Conservation (phyloP, 2,113 vertebrate genomes). For the Rhombomys opimus region DNA sequence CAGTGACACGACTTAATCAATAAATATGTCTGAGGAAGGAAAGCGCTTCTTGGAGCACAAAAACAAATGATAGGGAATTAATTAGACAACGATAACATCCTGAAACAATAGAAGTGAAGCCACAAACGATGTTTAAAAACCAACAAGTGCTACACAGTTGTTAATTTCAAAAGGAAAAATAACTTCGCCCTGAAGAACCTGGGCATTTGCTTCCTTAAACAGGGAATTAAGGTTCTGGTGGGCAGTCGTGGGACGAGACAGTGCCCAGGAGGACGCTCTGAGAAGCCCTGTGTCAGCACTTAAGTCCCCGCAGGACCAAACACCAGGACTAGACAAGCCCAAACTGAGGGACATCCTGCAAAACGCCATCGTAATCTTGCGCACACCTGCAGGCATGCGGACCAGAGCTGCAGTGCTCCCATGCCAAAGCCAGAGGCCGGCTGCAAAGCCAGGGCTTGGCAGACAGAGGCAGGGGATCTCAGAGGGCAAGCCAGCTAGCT, state of each 20-base stretch:
- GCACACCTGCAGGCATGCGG: neutral
- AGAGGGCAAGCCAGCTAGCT: neutral
- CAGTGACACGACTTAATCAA: constrained; percentile 11
- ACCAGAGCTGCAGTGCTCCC: neutral
- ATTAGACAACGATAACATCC: neutral
- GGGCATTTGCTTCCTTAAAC: neutral
- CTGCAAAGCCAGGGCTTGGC: neutral
- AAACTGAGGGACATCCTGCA: neutral
- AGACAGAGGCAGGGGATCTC: neutral
- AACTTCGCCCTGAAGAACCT: neutral
- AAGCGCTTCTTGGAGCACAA: constrained; percentile 5
- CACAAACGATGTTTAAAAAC: neutral
- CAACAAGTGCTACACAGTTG: neutral
- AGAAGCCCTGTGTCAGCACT: neutral
- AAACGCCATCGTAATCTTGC: neutral
- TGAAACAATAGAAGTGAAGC: neutral
- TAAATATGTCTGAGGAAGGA: neutral
- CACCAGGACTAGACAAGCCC: neutral
- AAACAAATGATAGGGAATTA: neutral
- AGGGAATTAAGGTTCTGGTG: neutral
- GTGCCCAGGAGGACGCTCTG: neutral
- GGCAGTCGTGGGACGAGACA: too few species aligned
- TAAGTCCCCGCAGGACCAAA: neutral
- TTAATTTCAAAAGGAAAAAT: constrained; percentile 31
- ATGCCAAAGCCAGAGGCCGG: neutral